A percentile compares a stretch with the other conserved stretches of the same genome.
phyloP scores from a whole-genome alignment of 2,113 vertebrate genomes.

The Acrocephalus arundinaceus region DNA sequence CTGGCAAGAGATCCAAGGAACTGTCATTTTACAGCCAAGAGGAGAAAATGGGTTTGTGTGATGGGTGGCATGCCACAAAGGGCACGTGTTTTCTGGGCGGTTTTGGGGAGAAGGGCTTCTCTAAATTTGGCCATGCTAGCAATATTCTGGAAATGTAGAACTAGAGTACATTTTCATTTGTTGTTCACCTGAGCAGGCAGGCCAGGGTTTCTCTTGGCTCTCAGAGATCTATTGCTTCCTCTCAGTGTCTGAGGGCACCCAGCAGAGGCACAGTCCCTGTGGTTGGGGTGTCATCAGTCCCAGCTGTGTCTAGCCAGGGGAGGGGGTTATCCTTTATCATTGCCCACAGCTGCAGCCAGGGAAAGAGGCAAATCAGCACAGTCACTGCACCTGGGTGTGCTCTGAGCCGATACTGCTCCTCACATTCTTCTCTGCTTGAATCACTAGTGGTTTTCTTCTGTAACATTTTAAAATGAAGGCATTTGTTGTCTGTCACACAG shows the following conservation, averaged over 20 bases:
- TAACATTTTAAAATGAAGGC: background rate
- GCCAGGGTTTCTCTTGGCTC: background rate
- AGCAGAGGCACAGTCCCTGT: background rate
- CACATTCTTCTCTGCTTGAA: background rate
- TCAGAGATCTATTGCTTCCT: background rate
- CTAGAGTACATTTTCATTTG: background rate
- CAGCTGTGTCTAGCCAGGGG: background rate
- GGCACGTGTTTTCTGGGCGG: background rate
- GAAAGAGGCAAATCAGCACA: background rate
- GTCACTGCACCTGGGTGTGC: background rate
- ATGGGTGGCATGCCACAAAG: background rate
- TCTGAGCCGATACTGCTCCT: background rate
- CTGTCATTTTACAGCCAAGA: background rate
- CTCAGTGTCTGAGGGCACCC: background rate
- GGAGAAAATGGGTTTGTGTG: background rate
- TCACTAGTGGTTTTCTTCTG: background rate
- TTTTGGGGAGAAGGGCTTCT: background rate
- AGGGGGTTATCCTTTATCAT: background rate
- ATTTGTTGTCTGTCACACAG: background rate
- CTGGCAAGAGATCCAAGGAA: background rate
- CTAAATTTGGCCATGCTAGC: background rate
- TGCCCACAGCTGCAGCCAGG: background rate
- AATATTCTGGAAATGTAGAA: background rate
- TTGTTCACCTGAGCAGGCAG: background rate
- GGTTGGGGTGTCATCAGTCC: accelerated